Evolutionary conservation across 1,140 invertebrate species (phyloP).

Genomic region (Heliconius hermathena): DNA sequence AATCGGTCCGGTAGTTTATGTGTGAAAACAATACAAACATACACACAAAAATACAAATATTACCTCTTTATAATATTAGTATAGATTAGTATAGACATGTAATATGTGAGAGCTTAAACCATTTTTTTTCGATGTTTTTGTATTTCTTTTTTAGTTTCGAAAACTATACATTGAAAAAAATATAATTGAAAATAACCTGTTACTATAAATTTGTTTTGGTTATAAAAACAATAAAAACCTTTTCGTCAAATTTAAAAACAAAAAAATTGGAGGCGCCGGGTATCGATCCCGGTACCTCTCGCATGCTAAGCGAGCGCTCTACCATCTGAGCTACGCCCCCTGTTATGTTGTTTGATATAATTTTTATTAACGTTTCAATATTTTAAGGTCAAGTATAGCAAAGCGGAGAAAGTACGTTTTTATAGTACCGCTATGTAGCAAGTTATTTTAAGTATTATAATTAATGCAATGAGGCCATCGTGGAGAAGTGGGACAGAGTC

Average conservation of each 20-base stretch:
- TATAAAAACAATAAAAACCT: too few species aligned
- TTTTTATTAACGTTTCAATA: background rate
- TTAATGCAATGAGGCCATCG: too few species aligned
- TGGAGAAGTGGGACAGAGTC: too few species aligned
- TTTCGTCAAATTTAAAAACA: background rate
- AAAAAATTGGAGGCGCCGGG: slow-evolving; percentile 66
- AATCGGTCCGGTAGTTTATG: too few species aligned
- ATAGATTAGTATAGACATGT: too few species aligned
- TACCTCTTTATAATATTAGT: too few species aligned
- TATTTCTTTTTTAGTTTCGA: background rate
- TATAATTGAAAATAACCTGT: background rate
- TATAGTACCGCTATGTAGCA: background rate
- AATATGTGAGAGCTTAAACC: background rate
- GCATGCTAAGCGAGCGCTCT: slow-evolving; percentile 94
- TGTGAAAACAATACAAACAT: too few species aligned
- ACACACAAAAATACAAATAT: too few species aligned
- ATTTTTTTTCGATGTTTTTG: background rate
- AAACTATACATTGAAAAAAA: background rate
- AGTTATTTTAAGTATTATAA: too few species aligned
- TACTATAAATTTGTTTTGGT: too few species aligned
- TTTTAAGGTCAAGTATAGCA: background rate
- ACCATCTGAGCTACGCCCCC: slow-evolving; percentile 93
- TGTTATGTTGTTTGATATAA: background rate
- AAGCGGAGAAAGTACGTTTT: background rate
- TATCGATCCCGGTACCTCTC: slow-evolving; percentile 93